Evolutionary conservation across 2,888 invertebrate species (phyloP).

Genomic region (Hypselothyrea guttata): DNA sequence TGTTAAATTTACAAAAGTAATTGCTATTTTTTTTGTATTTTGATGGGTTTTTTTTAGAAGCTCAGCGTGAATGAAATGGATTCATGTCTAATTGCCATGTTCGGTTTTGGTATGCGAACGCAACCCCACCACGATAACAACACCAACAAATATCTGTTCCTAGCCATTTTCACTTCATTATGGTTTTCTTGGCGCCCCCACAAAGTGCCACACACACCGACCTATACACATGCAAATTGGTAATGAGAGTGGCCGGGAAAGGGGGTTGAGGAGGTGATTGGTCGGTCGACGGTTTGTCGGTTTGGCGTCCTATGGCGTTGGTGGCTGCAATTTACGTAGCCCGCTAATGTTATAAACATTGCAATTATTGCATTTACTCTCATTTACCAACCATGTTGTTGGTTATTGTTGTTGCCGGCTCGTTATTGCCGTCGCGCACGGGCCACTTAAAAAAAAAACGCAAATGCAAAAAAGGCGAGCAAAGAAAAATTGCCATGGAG

Average conservation of each 20-base stretch:
- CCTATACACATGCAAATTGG: conserved; percentile 37
- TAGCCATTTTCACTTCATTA: conserved; percentile 45
- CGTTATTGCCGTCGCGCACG: conserved; percentile 69
- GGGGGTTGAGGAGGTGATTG: conserved; percentile 47
- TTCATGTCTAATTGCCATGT: conserved; percentile 41
- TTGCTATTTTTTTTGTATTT: conserved; percentile 10
- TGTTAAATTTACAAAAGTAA: too few species aligned
- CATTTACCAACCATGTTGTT: conserved; percentile 61
- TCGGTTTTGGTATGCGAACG: conserved; percentile 1
- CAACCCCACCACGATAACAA: conserved; percentile 6
- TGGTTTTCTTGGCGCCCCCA: conserved; percentile 36
- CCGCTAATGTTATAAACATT: conserved; percentile 73
- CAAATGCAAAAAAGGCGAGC: conserved; percentile 25
- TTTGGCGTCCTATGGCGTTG: conserved; percentile 34
- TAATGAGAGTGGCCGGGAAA: conserved; percentile 41
- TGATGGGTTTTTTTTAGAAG: conserved; percentile 8
- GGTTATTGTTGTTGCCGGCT: conserved; percentile 33
- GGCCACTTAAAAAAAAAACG: conserved; percentile 64
- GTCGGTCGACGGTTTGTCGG: conserved; percentile 38
- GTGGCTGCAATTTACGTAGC: conserved; percentile 65
- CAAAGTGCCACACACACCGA: background rate
- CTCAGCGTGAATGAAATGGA: conserved; percentile 20
- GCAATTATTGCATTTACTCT: conserved; percentile 78
- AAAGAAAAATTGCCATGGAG: conserved; percentile 61
- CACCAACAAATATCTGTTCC: conserved; percentile 17